Base-by-base conservation (phyloP, 1,140 invertebrate genomes). In the Watersipora subatra region DNA sequence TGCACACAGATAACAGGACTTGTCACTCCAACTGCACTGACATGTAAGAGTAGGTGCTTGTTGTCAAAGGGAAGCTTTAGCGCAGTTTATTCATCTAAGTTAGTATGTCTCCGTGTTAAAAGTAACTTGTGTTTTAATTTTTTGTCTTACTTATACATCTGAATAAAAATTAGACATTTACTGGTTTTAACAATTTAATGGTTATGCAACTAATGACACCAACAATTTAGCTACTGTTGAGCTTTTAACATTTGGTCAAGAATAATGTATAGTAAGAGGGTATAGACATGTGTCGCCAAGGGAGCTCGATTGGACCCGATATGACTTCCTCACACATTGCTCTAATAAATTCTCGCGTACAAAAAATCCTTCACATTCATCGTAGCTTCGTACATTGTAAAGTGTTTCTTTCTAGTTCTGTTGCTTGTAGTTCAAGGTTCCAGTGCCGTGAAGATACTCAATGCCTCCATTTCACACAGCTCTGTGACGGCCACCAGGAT, bases 401-500 rank as follows among this genome's bases (percentile, higher is more conserved):
- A 22, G 2, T n/a, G 26, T 63, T 28, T n/a, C 28, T 67, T 30
- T 28, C 1, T 71, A 57, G 61, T 70, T 72, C 59, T 64, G n/a
- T 46, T 12, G 7, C n/a, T n/a, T 46, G 34, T 46, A 78, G 86
- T 0, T 87, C 88, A 0, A 87, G 92, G 78, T 90, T 92, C 76
- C 83, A 87, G 34, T 92, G 90, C 75, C 76, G 80, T 2, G 77
- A 83, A 15, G 87, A 86, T 0, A 87, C 86, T 72, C 91, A 91
- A 66, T 86, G 86, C 72, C 86, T 87, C 65, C 85, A 85, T 19
- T 82, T 81, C 64, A 85, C 83, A 83, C 86, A 85, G 85, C 79
- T 78, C 69, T 87, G 85, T 77, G 86, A 86, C 69, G 69, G 69
- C 0, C 92, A 97, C 74, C 85, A 89, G 0, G 93, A 97, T 72